Percentiles rank a stretch among this genome's conserved stretches.
phyloP scores from a whole-genome alignment of 2,797 vertebrate species.

The Muraenolepis orangiensis region DNA sequence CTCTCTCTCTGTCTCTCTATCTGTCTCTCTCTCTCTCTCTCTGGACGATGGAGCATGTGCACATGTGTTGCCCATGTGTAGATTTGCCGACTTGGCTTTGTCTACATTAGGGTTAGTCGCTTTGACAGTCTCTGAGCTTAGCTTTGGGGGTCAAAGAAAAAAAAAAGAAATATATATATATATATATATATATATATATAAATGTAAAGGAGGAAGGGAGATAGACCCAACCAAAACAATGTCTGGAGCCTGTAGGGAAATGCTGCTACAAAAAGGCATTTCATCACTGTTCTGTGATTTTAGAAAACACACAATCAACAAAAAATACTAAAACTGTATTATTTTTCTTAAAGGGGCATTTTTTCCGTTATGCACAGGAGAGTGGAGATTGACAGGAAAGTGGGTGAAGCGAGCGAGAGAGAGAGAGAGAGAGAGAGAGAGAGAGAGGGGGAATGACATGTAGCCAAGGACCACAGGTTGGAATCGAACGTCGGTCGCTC shows the following conservation, averaged over 20 bases:
- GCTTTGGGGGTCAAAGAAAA: slow-evolving; percentile 25
- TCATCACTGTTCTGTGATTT: neutral
- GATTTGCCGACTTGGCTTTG: slow-evolving; percentile 77
- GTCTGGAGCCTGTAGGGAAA: no score
- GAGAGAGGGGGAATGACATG: no score
- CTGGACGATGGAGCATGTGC: slow-evolving; percentile 54
- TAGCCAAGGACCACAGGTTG: no score
- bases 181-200: slow-evolving; percentile 3
- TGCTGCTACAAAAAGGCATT: neutral
- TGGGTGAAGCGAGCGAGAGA: no score
- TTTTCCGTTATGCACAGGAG: no score
- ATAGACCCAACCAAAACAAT: no score
- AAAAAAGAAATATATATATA: slow-evolving; percentile 4
- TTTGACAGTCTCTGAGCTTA: slow-evolving; percentile 64
- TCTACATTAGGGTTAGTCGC: slow-evolving; percentile 74
- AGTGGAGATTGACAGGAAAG: no score
- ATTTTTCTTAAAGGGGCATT: no score
- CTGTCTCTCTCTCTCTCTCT: slow-evolving; percentile 64
- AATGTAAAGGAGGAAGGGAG: slow-evolving; percentile 31
- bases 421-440: no score
- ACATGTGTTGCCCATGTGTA: slow-evolving; percentile 51
- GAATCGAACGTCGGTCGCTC: no score
- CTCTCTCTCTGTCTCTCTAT: slow-evolving; percentile 65
- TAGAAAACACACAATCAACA: neutral
- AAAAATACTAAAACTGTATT: neutral